Evolutionary conservation across 2,797 vertebrate genomes (phyloP).

Genomic region (Buceros bicornis): DNA sequence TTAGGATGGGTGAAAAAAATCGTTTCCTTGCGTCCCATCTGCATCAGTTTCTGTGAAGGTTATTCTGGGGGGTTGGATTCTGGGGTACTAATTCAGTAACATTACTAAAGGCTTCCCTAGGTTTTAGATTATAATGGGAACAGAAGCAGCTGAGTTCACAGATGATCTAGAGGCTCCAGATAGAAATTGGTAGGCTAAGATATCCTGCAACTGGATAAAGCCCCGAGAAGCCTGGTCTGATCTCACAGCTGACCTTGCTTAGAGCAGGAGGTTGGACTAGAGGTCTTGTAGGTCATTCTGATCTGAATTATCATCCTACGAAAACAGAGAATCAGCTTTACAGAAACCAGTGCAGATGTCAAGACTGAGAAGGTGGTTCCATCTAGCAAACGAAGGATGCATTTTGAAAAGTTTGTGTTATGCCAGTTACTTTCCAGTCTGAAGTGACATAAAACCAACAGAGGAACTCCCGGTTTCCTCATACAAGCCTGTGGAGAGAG

Average conservation of each 20-base stretch:
- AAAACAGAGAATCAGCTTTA: background rate
- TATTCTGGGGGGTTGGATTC: background rate
- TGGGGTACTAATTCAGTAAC: background rate
- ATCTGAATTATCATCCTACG: background rate
- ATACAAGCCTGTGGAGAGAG: background rate
- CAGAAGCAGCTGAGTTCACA: background rate
- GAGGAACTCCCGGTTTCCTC: background rate
- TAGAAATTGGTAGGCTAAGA: background rate
- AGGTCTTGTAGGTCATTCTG: background rate
- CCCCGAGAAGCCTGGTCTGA: background rate
- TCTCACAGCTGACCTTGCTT: background rate
- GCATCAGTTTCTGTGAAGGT: background rate
- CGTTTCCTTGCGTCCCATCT: background rate
- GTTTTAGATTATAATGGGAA: background rate
- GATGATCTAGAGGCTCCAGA: background rate
- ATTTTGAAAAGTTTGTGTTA: background rate
- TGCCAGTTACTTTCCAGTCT: background rate
- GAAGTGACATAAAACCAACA: background rate
- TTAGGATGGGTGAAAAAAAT: background rate
- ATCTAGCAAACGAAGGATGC: background rate
- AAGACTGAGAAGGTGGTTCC: background rate
- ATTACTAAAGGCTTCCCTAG: background rate
- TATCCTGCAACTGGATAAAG: background rate
- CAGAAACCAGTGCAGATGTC: background rate
- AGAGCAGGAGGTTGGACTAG: background rate